These are phyloP conservation scores for Halcyon badia DNA, from an alignment of 2,797 vertebrate genomes.

Conservation along the genomic window DNA sequence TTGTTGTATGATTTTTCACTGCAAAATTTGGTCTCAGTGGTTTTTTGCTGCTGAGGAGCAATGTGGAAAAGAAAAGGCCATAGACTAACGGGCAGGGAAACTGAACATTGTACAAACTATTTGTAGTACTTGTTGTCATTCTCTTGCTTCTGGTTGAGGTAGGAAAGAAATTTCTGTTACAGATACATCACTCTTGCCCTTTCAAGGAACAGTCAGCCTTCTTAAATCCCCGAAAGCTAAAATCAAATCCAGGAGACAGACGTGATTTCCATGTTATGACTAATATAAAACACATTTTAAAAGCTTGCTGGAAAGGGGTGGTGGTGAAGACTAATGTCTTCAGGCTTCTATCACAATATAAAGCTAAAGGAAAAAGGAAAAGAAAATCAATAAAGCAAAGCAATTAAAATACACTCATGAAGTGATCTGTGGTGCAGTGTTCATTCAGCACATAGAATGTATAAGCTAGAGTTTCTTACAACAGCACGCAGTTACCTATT, in stretches of 20 bases:
- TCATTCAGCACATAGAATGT: not conserved
- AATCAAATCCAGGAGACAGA: not conserved
- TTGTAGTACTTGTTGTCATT: not conserved
- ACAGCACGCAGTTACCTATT: not conserved
- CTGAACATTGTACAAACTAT: accelerated
- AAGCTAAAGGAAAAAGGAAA: not conserved
- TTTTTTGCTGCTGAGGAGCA: not conserved
- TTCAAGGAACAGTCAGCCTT: not conserved
- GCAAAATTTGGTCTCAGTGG: not conserved
- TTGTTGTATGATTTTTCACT: not conserved
- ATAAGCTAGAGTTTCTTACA: not conserved
- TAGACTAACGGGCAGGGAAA: not conserved
- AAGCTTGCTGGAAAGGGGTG: not conserved
- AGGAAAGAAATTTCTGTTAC: not conserved
- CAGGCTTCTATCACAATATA: not conserved
- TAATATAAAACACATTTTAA: not conserved
- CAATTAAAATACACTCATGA: not conserved
- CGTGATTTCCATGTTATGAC: not conserved
- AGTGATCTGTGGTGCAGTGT: not conserved
- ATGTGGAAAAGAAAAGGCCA: not conserved
- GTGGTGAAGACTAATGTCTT: not conserved
- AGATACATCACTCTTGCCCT: not conserved
- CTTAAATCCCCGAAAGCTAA: not conserved
- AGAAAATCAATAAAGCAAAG: not conserved
- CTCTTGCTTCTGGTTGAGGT: not conserved